phyloP scores from a whole-genome alignment of 2,113 vertebrate species.

The Grus americana region DNA sequence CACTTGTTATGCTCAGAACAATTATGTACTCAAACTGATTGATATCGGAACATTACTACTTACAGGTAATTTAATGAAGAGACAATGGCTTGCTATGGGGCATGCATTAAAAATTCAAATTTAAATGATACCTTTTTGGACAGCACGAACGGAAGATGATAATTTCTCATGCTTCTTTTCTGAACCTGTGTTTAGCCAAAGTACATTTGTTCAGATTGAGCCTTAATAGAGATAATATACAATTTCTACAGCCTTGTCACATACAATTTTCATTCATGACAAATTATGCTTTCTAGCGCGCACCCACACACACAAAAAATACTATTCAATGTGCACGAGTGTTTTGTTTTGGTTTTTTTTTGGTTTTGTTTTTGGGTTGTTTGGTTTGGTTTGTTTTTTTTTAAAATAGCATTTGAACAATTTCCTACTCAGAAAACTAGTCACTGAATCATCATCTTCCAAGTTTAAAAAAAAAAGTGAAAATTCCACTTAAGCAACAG shows the following conservation, averaged over 20 bases:
- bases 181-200: slow-evolving; percentile 92
- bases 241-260: slow-evolving; percentile 84
- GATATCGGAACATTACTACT: slow-evolving; percentile 79
- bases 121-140: slow-evolving; percentile 94
- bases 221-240: slow-evolving; percentile 83
- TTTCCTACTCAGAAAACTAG: slow-evolving; percentile 84
- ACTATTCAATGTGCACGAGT: slow-evolving; percentile 80
- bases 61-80: slow-evolving; percentile 57
- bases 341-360: slow-evolving; percentile 62
- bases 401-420: slow-evolving; percentile 62
- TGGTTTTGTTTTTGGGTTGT: slow-evolving; percentile 46
- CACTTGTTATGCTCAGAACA: neutral
- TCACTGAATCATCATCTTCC: slow-evolving; percentile 87
- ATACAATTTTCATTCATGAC: slow-evolving; percentile 83
- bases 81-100: slow-evolving; percentile 71
- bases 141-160: slow-evolving; percentile 96
- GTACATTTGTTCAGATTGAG: slow-evolving; percentile 86
- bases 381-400: slow-evolving; percentile 62
- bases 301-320: slow-evolving; percentile 79
- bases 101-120: slow-evolving; percentile 86
- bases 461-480: slow-evolving; percentile 74
- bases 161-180: slow-evolving; percentile 99
- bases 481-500: slow-evolving; percentile 82
- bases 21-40: neutral
- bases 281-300: slow-evolving; percentile 78